These are phyloP conservation scores for Galeopterus variegatus DNA, from an alignment of 2,113 vertebrate species.

Conservation along the genomic window DNA sequence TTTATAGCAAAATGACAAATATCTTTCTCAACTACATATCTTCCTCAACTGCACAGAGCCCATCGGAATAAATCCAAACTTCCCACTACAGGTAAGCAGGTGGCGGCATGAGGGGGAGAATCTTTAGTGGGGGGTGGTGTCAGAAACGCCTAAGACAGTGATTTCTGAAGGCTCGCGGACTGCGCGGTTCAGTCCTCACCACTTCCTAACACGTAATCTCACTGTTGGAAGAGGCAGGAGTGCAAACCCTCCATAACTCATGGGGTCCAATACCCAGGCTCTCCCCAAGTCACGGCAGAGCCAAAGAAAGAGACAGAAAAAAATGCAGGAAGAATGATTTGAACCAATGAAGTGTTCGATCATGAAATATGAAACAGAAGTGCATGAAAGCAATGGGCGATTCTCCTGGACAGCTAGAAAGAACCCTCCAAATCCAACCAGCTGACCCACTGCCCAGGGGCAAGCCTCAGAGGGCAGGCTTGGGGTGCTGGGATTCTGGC, in stretches of 20 bases:
- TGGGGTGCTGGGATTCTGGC: background rate
- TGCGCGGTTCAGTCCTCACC: rapidly evolving
- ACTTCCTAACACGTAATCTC: background rate
- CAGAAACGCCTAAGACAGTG: background rate
- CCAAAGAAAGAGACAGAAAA: background rate
- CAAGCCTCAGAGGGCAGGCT: background rate
- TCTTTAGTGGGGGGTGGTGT: background rate
- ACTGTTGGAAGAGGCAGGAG: background rate
- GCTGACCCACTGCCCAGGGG: background rate
- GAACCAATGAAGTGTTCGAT: background rate
- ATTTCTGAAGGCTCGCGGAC: background rate
- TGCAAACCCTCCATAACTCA: background rate
- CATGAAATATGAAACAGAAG: background rate
- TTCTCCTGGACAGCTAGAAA: background rate
- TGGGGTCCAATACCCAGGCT: background rate
- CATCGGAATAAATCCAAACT: constrained; percentile 80
- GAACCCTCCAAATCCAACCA: background rate
- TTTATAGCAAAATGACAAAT: constrained; percentile 84
- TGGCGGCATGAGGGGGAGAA: background rate
- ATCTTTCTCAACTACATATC: constrained; percentile 71
- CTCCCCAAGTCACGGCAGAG: background rate
- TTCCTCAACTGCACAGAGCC: constrained; percentile 57
- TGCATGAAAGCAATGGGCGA: background rate
- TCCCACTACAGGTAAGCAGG: constrained; percentile 66
- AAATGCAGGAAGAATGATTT: background rate